These are phyloP conservation scores for Gavia stellata DNA, from an alignment of 2,113 vertebrate genomes.

Conservation along the genomic window DNA sequence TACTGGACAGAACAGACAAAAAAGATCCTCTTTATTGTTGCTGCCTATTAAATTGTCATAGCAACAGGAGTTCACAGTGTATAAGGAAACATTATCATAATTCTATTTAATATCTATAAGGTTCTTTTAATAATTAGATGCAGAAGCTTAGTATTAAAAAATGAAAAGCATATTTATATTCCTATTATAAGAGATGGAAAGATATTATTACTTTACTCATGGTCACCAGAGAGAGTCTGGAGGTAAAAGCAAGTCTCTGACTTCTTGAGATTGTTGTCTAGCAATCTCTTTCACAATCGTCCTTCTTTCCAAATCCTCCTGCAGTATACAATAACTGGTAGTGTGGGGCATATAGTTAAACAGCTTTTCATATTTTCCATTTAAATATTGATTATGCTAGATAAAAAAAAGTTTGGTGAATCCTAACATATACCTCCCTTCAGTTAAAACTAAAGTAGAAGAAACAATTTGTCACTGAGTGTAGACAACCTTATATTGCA, in stretches of 20 bases:
- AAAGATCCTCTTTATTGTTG: background rate
- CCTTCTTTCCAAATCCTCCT: background rate
- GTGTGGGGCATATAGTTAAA: background rate
- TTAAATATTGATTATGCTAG: background rate
- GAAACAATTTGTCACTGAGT: background rate
- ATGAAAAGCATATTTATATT: background rate
- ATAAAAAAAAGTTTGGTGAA: background rate
- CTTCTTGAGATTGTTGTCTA: background rate
- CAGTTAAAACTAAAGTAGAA: background rate
- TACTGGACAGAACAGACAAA: background rate
- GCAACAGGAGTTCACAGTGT: background rate
- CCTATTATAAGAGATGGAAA: background rate
- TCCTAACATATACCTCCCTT: background rate
- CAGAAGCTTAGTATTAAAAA: background rate
- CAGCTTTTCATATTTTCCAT: background rate
- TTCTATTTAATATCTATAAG: background rate
- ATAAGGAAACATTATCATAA: background rate
- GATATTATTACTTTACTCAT: background rate
- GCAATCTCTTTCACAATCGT: background rate
- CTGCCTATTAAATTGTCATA: background rate
- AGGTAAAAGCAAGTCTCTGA: background rate
- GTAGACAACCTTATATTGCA: background rate
- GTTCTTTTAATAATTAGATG: background rate
- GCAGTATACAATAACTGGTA: background rate
- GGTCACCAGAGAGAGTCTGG: background rate